Percentiles rank a stretch among this genome's conserved stretches.
Evolutionary conservation across 2,113 vertebrate species (phyloP).

Genomic region (cattle (Bos taurus)): DNA sequence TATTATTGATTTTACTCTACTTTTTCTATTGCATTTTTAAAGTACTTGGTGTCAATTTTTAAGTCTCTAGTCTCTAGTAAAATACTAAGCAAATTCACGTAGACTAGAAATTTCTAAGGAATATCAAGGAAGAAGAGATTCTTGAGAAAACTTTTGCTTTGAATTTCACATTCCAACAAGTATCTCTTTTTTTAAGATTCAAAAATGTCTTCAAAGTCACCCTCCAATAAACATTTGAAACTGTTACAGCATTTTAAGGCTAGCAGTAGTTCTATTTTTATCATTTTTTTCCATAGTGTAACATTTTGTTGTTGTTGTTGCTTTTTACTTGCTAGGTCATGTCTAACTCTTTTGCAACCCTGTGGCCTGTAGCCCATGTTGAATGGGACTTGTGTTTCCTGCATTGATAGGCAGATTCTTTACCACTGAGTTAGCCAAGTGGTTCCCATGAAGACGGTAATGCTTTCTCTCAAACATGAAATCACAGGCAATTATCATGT

Average conservation of each 20-base stretch:
- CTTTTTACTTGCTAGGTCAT: neutral
- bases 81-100: constrained; percentile 58
- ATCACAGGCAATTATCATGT: neutral
- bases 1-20: constrained; percentile 85
- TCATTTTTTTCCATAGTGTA: constrained; percentile 16
- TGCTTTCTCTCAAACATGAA: constrained; percentile 38
- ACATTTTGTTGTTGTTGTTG: neutral
- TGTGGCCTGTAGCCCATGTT: neutral
- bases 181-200: neutral
- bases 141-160: constrained; percentile 14
- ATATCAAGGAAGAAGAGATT: neutral
- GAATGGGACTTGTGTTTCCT: neutral
- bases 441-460: constrained; percentile 53
- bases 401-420: neutral
- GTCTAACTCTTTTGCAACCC: neutral
- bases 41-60: constrained; percentile 70
- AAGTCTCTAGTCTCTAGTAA: constrained; percentile 69
- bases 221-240: constrained; percentile 14
- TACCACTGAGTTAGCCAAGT: neutral
- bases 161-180: neutral
- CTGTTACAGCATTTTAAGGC: constrained; percentile 59
- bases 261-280: constrained; percentile 31
- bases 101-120: constrained; percentile 35
- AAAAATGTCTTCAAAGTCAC: constrained; percentile 40
- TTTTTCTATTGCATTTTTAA: constrained; percentile 77